These are phyloP conservation scores for Sinocyclocheilus rhinocerous DNA, from an alignment of 2,113 vertebrate genomes.

Conservation along the genomic window DNA sequence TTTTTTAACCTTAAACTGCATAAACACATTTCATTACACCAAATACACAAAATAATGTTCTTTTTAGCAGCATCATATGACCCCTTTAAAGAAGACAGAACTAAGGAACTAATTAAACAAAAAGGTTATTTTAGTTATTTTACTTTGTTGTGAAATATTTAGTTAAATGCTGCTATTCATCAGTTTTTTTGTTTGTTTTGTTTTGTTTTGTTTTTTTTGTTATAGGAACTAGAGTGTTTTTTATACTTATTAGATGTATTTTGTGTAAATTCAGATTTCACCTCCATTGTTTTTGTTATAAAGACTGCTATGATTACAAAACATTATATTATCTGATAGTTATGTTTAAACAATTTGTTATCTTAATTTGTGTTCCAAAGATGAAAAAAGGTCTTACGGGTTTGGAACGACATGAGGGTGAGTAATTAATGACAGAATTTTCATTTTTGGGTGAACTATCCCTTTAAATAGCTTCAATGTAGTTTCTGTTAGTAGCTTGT, in stretches of 20 bases:
- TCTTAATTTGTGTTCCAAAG: too few relatives aligned
- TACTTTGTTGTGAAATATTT: background rate
- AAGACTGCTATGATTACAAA: background rate
- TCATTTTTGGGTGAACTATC: too few relatives aligned
- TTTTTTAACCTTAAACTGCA: too few relatives aligned
- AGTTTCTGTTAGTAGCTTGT: background rate
- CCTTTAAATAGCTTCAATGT: background rate
- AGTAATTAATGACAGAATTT: too few relatives aligned
- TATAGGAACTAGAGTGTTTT: background rate
- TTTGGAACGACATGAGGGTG: too few relatives aligned
- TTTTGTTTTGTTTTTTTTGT: too few relatives aligned
- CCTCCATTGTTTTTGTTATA: background rate
- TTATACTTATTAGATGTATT: background rate
- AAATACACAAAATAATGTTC: too few relatives aligned
- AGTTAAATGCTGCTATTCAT: background rate
- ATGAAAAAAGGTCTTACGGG: too few relatives aligned
- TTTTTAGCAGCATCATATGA: too few relatives aligned
- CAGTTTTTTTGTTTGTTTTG: too few relatives aligned
- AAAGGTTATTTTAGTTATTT: background rate
- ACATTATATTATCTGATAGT: background rate
- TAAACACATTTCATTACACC: too few relatives aligned
- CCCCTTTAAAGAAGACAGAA: background rate
- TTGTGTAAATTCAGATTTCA: background rate
- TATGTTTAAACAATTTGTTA: background rate
- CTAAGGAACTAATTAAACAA: background rate